Evolutionary conservation across 2,888 invertebrate genomes (phyloP).

Genomic region (Nemotelus pantherinus): DNA sequence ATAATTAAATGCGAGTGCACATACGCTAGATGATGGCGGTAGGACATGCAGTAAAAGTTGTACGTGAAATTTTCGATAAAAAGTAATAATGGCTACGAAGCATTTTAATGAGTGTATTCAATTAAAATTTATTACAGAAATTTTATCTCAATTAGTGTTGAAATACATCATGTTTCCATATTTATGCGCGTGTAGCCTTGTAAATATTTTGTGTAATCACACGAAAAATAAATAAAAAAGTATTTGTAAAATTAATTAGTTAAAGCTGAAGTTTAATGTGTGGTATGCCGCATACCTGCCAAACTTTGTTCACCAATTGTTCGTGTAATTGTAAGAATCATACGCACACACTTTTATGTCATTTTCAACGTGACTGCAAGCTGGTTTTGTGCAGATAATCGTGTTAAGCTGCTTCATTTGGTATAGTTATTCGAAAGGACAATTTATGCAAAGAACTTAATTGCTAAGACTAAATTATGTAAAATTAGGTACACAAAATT

Average conservation of each 20-base stretch:
- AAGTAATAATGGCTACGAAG: background rate
- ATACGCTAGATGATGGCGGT: background rate
- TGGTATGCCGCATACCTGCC: too few species aligned
- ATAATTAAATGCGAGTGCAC: background rate
- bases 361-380: too few species aligned
- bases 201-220: background rate
- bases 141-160: slow-evolving; percentile 18
- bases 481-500: too few species aligned
- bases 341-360: too few species aligned
- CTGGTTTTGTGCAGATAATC: too few species aligned
- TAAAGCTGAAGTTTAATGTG: background rate
- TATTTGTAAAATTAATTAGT: background rate
- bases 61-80: background rate
- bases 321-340: too few species aligned
- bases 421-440: too few species aligned
- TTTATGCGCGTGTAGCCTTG: background rate
- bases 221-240: background rate
- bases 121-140: slow-evolving; percentile 12
- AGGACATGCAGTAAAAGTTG: background rate
- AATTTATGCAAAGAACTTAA: too few species aligned
- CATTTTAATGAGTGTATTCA: slow-evolving; percentile 15
- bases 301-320: too few species aligned
- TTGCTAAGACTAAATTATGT: too few species aligned
- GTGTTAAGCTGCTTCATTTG: too few species aligned
- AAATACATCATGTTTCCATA: background rate